Evolutionary conservation across 2,888 invertebrate genomes (phyloP).

Genomic region (Periphyllus acericola): DNA sequence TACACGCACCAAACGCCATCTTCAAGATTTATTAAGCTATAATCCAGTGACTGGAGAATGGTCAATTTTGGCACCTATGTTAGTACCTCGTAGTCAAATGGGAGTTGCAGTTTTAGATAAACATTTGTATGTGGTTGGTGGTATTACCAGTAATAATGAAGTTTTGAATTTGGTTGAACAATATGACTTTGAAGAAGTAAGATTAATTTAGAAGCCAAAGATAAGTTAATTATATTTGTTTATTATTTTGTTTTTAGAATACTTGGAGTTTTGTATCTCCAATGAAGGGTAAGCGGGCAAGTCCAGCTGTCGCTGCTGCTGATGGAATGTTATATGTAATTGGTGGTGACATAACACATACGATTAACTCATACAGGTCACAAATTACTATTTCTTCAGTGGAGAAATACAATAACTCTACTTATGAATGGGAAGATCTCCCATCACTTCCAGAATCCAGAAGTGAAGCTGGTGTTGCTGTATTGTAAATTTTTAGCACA

Average conservation of each 20-base stretch:
- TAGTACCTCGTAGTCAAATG: slow-evolving; percentile 85
- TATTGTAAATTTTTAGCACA: slow-evolving; percentile 69
- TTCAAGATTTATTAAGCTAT: slow-evolving; percentile 80
- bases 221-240: not conserved
- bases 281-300: slow-evolving; percentile 80
- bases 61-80: slow-evolving; percentile 81
- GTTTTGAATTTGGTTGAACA: slow-evolving; percentile 85
- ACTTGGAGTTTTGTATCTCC: slow-evolving; percentile 82
- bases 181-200: slow-evolving; percentile 82
- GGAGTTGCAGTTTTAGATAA: slow-evolving; percentile 87
- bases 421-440: slow-evolving; percentile 81
- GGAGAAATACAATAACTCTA: slow-evolving; percentile 84
- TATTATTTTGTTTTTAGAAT: slow-evolving; percentile 70
- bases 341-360: slow-evolving; percentile 85
- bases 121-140: slow-evolving; percentile 87
- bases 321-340: slow-evolving; percentile 85
- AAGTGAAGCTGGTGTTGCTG: slow-evolving; percentile 87
- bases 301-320: slow-evolving; percentile 85
- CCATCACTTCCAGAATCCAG: slow-evolving; percentile 84
- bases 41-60: slow-evolving; percentile 85
- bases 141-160: slow-evolving; percentile 82
- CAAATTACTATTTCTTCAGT: slow-evolving; percentile 85
- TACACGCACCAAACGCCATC: slow-evolving; percentile 80
- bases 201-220: slow-evolving; percentile 58
- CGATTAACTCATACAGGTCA: slow-evolving; percentile 84